Evolutionary conservation across 2,797 vertebrate species (phyloP).

Genomic region (Arctocebus calabarensis): DNA sequence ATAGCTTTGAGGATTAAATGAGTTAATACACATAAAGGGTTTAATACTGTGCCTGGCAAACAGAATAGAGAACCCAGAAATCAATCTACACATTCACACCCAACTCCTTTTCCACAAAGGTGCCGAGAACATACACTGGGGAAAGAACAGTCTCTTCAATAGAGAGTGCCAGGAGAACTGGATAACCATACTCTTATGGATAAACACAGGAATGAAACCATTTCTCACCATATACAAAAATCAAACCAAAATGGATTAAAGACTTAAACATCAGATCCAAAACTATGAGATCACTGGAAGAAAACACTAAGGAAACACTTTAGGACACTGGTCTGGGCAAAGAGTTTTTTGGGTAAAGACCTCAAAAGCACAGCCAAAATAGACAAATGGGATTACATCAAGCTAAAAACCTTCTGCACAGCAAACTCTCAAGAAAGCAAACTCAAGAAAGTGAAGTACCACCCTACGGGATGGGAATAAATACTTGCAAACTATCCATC

Average conservation of each 20-base stretch:
- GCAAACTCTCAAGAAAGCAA: background rate
- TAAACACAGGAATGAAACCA: background rate
- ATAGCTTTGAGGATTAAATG: background rate
- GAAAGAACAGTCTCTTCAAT: background rate
- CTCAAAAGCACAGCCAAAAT: background rate
- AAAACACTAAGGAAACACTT: background rate
- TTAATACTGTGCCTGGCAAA: background rate
- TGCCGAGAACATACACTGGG: background rate
- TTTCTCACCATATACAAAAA: background rate
- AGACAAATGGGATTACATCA: background rate
- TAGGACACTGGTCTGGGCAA: background rate
- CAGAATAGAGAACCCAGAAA: background rate
- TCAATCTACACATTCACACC: background rate
- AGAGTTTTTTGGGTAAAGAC: background rate
- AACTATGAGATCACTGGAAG: background rate
- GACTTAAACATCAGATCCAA: background rate
- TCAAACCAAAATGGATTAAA: background rate
- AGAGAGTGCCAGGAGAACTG: background rate
- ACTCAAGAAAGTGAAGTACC: background rate
- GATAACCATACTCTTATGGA: background rate
- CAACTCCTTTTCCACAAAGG: background rate
- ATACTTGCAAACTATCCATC: background rate
- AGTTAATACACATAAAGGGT: background rate
- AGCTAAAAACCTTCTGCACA: background rate
- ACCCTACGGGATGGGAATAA: background rate